These are phyloP conservation scores for Sebastes hubbsi DNA, from an alignment of 2,797 vertebrate species.

Conservation along the genomic window DNA sequence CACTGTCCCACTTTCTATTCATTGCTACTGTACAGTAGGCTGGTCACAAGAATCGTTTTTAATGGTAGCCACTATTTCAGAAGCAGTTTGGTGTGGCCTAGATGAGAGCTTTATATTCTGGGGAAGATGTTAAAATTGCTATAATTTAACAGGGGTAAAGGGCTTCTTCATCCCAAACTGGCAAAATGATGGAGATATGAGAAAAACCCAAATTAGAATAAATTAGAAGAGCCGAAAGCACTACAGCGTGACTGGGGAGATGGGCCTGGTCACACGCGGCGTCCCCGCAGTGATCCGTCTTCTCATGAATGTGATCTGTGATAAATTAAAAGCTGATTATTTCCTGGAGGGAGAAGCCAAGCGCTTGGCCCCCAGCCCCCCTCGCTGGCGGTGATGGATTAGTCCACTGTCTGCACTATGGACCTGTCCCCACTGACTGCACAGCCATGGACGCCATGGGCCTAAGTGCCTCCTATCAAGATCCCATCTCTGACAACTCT, in stretches of 20 bases:
- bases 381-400: conserved; percentile 75
- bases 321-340: conserved; percentile 86
- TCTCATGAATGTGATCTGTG: conserved; percentile 72
- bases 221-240: conserved; percentile 43
- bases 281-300: conserved; percentile 61
- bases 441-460: conserved; percentile 41
- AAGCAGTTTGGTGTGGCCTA: not conserved
- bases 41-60: conserved; percentile 2
- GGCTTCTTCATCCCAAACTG: conserved; percentile 22
- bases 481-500: conserved; percentile 61
- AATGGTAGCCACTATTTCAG: not conserved
- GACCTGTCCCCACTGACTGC: conserved; percentile 73
- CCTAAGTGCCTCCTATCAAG: conserved; percentile 71
- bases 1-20: conserved; percentile 40
- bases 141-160: conserved; percentile 27
- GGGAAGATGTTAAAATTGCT: conserved; percentile 6
- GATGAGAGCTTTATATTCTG: not conserved
- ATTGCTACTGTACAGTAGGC: not conserved
- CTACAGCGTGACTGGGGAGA: conserved; percentile 50
- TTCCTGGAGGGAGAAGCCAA: conserved; percentile 75
- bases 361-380: conserved; percentile 50
- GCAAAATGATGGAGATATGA: conserved; percentile 30
- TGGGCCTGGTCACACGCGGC: conserved; percentile 39
- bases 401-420: conserved; percentile 57
- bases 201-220: conserved; percentile 55